Base-by-base conservation (phyloP, 2,797 vertebrate genomes). In the Amphiprion clarkii region DNA sequence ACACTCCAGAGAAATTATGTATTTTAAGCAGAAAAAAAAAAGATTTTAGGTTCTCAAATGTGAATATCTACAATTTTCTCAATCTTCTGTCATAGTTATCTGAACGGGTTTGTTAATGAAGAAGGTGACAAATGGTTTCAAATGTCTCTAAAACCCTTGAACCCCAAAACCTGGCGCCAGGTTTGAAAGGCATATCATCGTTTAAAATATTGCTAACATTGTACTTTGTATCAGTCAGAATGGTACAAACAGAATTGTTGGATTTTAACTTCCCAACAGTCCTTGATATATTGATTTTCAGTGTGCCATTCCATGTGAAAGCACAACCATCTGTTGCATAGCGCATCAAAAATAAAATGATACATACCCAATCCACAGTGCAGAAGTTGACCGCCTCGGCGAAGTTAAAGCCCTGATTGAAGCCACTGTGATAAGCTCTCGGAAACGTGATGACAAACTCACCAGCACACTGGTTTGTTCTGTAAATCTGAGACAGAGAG, bases 301-400 rank as follows among this genome's bases (percentile, higher is more conserved):
- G 14, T 42, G 12, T 13, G 14, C 40, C 4, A 12, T 42, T 42
- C 40, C 3, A 42, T 12, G 1, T 13, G 14, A 42, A 42, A 36
- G 8, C 33, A 3, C 27, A 27, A 27, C 27, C 27, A 27, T 4
- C 27, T 27, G 27, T 27, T 3, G 27, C 0, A 2, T 36, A 36
- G 33, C 9, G 33, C 33, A 9, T 1, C 33, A 2, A 36, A 14
- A 3, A 36, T 23, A 3, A 51, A 19, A 29, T 0, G 23, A 44
- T 2, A 27, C 94, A 1, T 95, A 99, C 98, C 98, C 98, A 99
- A 55, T 99, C 98, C 57, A 98, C 96, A 0, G 98, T 99, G 89
- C 98, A 99, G 94, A 99, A 99, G 91, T 99, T 99, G 66, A 99
- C 98, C 1, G 98, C 98, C 87, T 99, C 98, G 10, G 98, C 98